Evolutionary conservation across 2,113 vertebrate genomes (phyloP), one percentile per base, ranked within the genome.

Genomic region (Osmerus mordax): DNA sequence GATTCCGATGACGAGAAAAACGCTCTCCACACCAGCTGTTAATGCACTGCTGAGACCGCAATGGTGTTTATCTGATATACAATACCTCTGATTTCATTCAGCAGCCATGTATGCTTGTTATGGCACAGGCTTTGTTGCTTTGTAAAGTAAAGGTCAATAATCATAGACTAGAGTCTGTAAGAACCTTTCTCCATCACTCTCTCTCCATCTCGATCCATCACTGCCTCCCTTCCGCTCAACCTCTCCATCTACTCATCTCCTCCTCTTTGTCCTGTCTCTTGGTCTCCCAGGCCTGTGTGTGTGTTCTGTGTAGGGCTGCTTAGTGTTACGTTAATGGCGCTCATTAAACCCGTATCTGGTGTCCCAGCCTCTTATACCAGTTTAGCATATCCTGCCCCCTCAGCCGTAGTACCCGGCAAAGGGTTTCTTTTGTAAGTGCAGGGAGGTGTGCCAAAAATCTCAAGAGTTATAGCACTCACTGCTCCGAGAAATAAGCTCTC

Each of bases 111-210:
- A 5, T 9, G 9, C 41, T 9, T 2, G 41, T 47, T 47, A 12
- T 12, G 5, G 5, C 41, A 12, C 7, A 0, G 41, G 41, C 41
- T 47, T 47, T 9, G 41, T 47, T 47, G 11, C 4, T 62, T 32
- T 25, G 14, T 73, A 69, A 72, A 67, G 69, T 16, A 18, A 51
- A 72, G 80, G 70, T 83, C 73, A 83, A 71, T 88, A 88, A 87
- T 87, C 84, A 87, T 86, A 83, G 81, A 82, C 70, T 73, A 41
- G 64, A 81, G 23, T 80, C 36, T 76, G 3, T 23, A 61, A 2
- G n/a, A 25, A 0, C 36, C 16, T 15, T 23, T 23, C 23, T 23
- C 23, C 23, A 70, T 77, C 69, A 65, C 67, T 4, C 0, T 12
- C 67, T 4, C 0, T 12, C 67, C 9, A 25, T 61, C 3, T 61